phyloP scores from a whole-genome alignment of 1,140 invertebrate species.

The Bombus polaris region DNA sequence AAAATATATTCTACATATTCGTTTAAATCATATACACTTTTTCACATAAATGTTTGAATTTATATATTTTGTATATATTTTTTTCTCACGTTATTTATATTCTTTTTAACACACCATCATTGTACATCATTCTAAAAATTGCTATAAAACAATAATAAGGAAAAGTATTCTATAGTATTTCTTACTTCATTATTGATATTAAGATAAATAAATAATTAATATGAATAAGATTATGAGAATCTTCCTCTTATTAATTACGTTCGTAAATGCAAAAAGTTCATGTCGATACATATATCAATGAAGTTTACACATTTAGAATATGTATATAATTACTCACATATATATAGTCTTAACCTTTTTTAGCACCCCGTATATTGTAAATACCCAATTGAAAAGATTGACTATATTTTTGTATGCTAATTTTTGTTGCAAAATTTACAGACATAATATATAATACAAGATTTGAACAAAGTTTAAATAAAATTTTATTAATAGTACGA shows the following conservation, averaged over 20 bases:
- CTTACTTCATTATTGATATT: not conserved
- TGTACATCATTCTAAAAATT: not conserved
- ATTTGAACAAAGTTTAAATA: conserved; percentile 18
- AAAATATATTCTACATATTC: not conserved
- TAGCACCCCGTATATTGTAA: conserved; percentile 18
- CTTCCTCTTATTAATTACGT: not conserved
- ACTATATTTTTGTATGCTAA: not conserved
- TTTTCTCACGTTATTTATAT: not conserved
- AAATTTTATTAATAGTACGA: not conserved
- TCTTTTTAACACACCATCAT: not conserved
- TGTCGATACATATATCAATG: not conserved
- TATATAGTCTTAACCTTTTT: conserved; percentile 4
- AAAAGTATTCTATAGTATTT: not conserved
- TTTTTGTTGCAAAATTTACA: conserved; percentile 14
- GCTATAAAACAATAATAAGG: not conserved
- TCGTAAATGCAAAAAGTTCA: not conserved
- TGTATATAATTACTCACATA: conserved; percentile 30
- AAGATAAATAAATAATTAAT: conserved; percentile 22
- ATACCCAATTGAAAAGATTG: not conserved
- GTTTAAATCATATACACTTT: not conserved
- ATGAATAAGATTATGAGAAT: not conserved
- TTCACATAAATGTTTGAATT: not conserved
- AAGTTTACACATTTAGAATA: conserved; percentile 27
- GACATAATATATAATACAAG: not conserved
- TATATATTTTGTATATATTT: not conserved